Base-by-base conservation (phyloP, 1,140 invertebrate species). In the Triops longicaudatus region DNA sequence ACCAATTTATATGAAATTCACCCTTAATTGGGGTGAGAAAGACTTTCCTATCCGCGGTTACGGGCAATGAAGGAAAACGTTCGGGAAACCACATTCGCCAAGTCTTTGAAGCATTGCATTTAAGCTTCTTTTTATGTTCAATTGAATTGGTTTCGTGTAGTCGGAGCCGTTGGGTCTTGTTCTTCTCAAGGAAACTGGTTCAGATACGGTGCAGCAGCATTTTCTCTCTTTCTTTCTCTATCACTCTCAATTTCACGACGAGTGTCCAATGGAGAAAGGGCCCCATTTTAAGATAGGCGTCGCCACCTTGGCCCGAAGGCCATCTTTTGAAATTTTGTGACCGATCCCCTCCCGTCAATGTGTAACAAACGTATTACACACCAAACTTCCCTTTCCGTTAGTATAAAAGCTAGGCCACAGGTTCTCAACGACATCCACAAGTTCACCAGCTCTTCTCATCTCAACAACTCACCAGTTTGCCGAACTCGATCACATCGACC, bases 221-320 rank as follows among this genome's bases (percentile, higher is more conserved):
- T 17, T 63, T 63, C 22, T 63, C 50, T 22, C 50, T 17, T 63
- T 63, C 22, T 63, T 14, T 63, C 50, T 63, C 50, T 3, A 22
- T 63, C n/a, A 63, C 50, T 63, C 50, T 63, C 50, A 63, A n/a
- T 63, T 63, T 63, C 50, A 10, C 50, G 17, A 63, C 22, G n/a
- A n/a, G n/a, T 22, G 22, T 22, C 50, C 50, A 63, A 63, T 63
- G 50, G 50, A 63, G 50, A 63, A 63, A 63, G 50, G 50, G 50
- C 50, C 17, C 43, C n/a, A n/a, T 37, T 37, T 37, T 37, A 37
- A 2, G 31, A 37, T 4, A 37, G 31, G 31, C 31, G 31, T 37
- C 31, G 31, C 31, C 31, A 63, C 50, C 50, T 63, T 63, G 50
- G 50, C 50, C 50, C 22, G 50, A 63, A 63, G 50, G 50, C 50